Evolutionary conservation across 2,797 vertebrate genomes (phyloP).

Genomic region (Alosa sapidissima): DNA sequence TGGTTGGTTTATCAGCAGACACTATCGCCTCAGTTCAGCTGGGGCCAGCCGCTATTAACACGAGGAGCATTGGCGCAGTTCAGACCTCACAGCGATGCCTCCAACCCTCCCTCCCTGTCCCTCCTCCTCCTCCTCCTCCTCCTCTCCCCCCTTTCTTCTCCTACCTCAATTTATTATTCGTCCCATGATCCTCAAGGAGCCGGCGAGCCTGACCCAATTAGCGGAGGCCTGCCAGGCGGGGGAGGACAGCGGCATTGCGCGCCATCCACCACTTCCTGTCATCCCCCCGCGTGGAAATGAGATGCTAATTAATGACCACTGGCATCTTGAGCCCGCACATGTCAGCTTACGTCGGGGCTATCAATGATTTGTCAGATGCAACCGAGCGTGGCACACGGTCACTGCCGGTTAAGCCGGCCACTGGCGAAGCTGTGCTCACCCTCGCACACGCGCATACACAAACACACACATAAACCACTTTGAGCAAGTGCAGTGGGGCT

Average conservation of each 20-base stretch:
- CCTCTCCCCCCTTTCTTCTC: neutral
- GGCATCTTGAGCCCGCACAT: conserved; percentile 82
- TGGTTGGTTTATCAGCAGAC: neutral
- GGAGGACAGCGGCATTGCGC: conserved; percentile 79
- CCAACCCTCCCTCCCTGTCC: conserved; percentile 36
- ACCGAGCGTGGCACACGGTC: conserved; percentile 51
- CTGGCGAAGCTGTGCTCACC: conserved; percentile 33
- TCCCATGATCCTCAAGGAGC: conserved; percentile 77
- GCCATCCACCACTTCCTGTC: conserved; percentile 83
- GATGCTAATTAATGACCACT: conserved; percentile 91
- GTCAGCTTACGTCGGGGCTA: conserved; percentile 82
- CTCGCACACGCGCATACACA: conserved; percentile 17
- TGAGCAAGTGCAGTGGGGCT: conserved; percentile 22
- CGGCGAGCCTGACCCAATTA: conserved; percentile 85
- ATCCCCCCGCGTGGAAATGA: conserved; percentile 73
- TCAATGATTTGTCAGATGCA: conserved; percentile 66
- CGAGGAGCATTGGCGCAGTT: conserved; percentile 45
- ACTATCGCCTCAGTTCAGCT: conserved; percentile 31
- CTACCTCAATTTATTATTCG: conserved; percentile 82
- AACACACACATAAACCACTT: conserved; percentile 24
- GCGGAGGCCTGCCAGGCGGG: conserved; percentile 71
- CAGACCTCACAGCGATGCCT: conserved; percentile 51
- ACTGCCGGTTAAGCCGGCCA: conserved; percentile 47
- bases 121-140: conserved; percentile 18
- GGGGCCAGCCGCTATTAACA: conserved; percentile 43